These are phyloP conservation scores for Drosophila baimaii DNA, from an alignment of 1,140 invertebrate genomes.

Conservation along the genomic window DNA sequence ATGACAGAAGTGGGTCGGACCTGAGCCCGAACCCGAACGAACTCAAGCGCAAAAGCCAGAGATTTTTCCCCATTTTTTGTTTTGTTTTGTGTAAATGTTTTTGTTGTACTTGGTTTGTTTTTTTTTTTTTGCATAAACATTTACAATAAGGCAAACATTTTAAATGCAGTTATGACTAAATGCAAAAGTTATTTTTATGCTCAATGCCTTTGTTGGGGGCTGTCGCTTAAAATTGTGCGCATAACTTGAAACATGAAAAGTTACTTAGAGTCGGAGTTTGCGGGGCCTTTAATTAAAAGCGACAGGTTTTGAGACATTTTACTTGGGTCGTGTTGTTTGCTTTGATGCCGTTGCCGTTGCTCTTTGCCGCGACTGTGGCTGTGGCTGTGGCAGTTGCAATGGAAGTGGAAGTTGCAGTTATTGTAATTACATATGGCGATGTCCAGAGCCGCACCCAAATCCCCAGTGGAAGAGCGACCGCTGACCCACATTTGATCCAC, in stretches of 20 bases:
- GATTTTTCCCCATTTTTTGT: constrained; percentile 32
- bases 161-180: constrained; percentile 82
- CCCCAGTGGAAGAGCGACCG: constrained; percentile 33
- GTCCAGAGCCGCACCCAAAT: constrained; percentile 54
- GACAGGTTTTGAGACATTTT: constrained; percentile 76
- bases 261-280: constrained; percentile 73
- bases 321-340: constrained; percentile 65
- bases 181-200: constrained; percentile 71
- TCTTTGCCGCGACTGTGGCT: no score
- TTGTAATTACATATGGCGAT: constrained; percentile 77
- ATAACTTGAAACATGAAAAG: constrained; percentile 79
- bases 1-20: constrained; percentile 79
- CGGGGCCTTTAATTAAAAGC: constrained; percentile 81
- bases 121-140: constrained; percentile 61
- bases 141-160: constrained; percentile 55
- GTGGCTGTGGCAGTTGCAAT: constrained; percentile 23
- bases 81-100: constrained; percentile 36
- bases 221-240: constrained; percentile 80
- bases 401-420: constrained; percentile 67
- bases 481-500: constrained; percentile 63
- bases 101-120: constrained; percentile 7
- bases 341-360: constrained; percentile 55
- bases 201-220: constrained; percentile 49
- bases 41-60: constrained; percentile 30
- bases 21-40: constrained; percentile 44